Base-by-base conservation (phyloP, 2,888 invertebrate species). In the Spilarctia lutea region DNA sequence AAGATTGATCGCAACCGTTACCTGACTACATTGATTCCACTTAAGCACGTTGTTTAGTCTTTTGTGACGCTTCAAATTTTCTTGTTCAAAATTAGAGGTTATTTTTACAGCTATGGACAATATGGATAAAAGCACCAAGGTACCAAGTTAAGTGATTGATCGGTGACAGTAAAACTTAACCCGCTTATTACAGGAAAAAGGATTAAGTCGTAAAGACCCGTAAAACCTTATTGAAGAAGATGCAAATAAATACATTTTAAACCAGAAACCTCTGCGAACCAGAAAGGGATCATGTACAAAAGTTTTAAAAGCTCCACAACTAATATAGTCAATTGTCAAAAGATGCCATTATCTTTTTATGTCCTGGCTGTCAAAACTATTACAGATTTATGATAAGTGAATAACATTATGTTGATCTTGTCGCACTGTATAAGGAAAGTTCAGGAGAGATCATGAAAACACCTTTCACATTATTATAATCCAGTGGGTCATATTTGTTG, bases 1-100 rank as follows among this genome's bases (percentile, higher is more conserved):
- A 85, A 85, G 85, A 88, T 83, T 83, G 79, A 85, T 86, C 60
- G 72, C 73, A 77, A 74, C 33, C 42, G 71, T 65, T 70, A 75
- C 68, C 75, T 72, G 72, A 80, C 71, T 70, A 56, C 72, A 69
- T 68, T 39, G 48, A 66, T 7, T 35, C 65, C 7, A 33, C 60
- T 60, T 63, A 74, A 68, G 56, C 24, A 70, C 39, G 27, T 20
- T 65, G 48, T 67, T 71, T 71, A 66, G 39, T 30, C 6, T 63
- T 30, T 63, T 30, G 63, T 27, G 60, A 0, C 3, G 11, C 10
- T 30, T 30, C 30, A 30, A 18, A 18, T 16, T 16, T 16, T 13
- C 16, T 60, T 60, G 24, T 60, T 60, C 4, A 0, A 48, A 48
- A 18, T 60, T 13, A 11, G 0, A 11, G 1, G 11, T 13, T 13